Evolutionary conservation across 2,888 invertebrate species (phyloP), one percentile per base, ranked within the genome.

Genomic region (Eristalis pertinax): DNA sequence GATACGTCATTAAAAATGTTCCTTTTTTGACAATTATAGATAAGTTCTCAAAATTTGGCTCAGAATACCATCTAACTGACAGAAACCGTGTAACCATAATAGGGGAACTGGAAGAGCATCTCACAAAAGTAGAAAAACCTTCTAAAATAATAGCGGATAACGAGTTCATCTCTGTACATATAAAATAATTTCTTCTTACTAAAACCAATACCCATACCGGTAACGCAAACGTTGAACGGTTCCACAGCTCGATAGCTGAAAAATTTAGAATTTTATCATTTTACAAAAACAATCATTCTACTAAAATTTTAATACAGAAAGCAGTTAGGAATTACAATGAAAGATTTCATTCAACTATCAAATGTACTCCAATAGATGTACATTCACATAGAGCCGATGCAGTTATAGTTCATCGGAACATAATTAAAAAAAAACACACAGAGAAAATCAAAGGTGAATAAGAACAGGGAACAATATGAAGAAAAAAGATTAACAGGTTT

Each of bases 261-360:
- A 35, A 81, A 73, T 58, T 81, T 50, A 85, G 68, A 76, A 75
- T 81, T 58, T 41, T 76, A 22, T 65, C 58, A 43, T 38, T 81
- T 38, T 58, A 82, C 75, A 56, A 65, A 68, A 72, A 73, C 63
- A 56, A 64, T 58, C 38, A 63, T 43, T 74, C 76, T 56, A 77
- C 74, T 43, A 80, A 68, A 68, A 73, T 79, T 68, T 62, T 78
- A 62, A 83, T 84, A 29, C 74, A 87, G 56, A 76, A 63, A 80
- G 75, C 84, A 8, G 67, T 86, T 43, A 32, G 80, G 77, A 88
- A 88, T 29, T 89, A 88, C 65, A 89, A 89, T 65, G 69, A 86
- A 19, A 81, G 82, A 68, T 87, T 70, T 64, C 83, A 88, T 65
- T 88, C 88, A 58, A 70, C 84, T n/a, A 88, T 77, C n/a, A 89